Conservation (phyloP, 2,797 vertebrate genomes). For the Linurgus olivaceus region DNA sequence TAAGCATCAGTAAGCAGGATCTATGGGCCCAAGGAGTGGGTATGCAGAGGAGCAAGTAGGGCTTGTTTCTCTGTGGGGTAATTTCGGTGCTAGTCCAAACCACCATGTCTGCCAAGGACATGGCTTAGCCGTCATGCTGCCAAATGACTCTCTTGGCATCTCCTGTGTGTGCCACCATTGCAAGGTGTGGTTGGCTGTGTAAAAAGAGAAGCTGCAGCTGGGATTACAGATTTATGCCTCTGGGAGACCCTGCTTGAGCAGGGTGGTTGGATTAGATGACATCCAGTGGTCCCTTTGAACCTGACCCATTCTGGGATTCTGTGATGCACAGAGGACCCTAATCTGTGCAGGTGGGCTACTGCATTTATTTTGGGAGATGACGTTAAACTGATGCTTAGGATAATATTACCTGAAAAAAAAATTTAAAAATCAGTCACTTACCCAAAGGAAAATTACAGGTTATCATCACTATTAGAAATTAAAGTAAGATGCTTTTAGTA, state of each 20-base stretch:
- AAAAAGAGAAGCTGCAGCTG: background rate
- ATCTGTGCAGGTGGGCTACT: background rate
- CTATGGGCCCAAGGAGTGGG: background rate
- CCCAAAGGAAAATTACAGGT: background rate
- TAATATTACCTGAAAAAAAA: background rate
- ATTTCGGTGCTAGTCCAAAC: background rate
- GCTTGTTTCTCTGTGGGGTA: background rate
- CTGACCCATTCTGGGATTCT: background rate
- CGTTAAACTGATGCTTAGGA: background rate
- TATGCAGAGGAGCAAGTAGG: background rate
- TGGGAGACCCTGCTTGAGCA: background rate
- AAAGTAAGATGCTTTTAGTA: background rate
- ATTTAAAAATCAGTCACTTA: background rate
- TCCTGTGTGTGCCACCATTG: background rate
- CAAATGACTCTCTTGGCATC: background rate
- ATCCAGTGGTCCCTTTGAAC: background rate
- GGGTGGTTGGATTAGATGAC: background rate
- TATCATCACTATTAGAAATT: background rate
- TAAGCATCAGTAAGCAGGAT: background rate
- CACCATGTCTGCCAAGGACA: fast-evolving
- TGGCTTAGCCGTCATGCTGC: background rate
- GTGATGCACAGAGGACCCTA: background rate
- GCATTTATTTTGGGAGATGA: background rate
- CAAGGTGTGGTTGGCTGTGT: background rate
- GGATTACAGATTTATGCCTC: background rate